A percentile compares a stretch with the other conserved stretches of the same genome.
Conservation (phyloP, 2,797 vertebrate species). For the Gymnothorax javanicus region DNA sequence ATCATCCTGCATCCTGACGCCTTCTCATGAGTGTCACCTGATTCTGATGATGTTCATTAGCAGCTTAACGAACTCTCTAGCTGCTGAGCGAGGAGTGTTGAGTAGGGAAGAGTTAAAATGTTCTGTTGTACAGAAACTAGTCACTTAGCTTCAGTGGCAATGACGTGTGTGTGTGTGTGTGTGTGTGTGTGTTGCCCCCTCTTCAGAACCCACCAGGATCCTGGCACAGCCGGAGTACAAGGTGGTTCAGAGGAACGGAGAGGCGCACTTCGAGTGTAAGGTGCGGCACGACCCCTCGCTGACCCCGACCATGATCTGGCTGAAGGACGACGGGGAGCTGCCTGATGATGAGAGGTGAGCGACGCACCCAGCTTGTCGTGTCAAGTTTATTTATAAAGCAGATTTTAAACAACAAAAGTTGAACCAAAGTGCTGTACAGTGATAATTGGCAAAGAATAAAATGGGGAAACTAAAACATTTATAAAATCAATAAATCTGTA, state of each 20-base stretch:
- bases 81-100: no score
- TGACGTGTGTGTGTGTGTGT: neutral
- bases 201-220: slow-evolving; percentile 90
- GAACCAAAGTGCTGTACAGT: no score
- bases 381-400: neutral
- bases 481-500: no score
- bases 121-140: neutral
- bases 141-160: neutral
- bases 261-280: slow-evolving; percentile 88
- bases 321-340: slow-evolving; percentile 85
- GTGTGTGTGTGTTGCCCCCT: neutral
- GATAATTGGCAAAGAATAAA: no score
- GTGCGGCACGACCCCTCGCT: slow-evolving; percentile 90
- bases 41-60: no score
- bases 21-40: no score
- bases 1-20: no score
- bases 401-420: no score
- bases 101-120: no score
- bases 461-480: no score
- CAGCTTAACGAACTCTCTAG: no score
- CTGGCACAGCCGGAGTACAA: slow-evolving; percentile 88
- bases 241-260: slow-evolving; percentile 79
- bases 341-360: slow-evolving; percentile 87
- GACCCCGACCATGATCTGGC: slow-evolving; percentile 80
- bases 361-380: neutral